A percentile compares a stretch with the other conserved stretches of the same genome.
These are phyloP conservation scores for Ceraclea dissimilis DNA, from an alignment of 2,888 invertebrate species.

Conservation along the genomic window DNA sequence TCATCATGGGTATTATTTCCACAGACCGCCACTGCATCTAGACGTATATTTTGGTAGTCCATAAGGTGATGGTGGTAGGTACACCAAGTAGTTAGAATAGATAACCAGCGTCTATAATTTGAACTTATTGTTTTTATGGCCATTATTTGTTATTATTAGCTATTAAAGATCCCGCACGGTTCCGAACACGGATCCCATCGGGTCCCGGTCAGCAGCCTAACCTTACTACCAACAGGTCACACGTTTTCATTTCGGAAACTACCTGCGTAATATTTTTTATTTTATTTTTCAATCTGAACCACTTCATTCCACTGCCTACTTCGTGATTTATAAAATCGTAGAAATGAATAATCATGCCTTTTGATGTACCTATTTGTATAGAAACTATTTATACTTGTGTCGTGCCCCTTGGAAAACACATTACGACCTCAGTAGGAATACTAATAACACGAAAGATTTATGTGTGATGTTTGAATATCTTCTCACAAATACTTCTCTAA, in stretches of 20 bases:
- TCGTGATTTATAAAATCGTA: slow-evolving; percentile 2
- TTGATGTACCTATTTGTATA: neutral
- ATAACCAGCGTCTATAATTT: slow-evolving; percentile 23
- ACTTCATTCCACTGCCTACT: neutral
- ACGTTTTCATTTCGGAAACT: slow-evolving; percentile 19
- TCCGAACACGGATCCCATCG: slow-evolving; percentile 15
- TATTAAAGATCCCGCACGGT: slow-evolving; percentile 18
- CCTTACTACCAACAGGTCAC: slow-evolving; percentile 18
- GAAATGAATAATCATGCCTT: neutral
- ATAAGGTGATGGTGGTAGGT: neutral
- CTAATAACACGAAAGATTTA: neutral
- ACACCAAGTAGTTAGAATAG: slow-evolving; percentile 20
- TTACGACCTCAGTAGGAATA: neutral
- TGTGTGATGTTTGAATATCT: neutral
- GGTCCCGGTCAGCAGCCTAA: slow-evolving; percentile 15
- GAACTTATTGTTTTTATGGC: slow-evolving; percentile 25
- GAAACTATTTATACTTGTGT: neutral
- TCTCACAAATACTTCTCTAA: neutral
- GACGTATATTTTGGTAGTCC: slow-evolving; percentile 17
- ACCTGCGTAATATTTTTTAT: slow-evolving; percentile 3
- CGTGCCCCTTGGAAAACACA: neutral
- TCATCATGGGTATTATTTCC: too few species aligned
- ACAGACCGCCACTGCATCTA: slow-evolving; percentile 7
- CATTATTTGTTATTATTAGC: slow-evolving; percentile 26
- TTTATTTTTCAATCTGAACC: neutral